Conservation (phyloP, 2,888 invertebrate species). For the Dicroscelio sp. region DNA sequence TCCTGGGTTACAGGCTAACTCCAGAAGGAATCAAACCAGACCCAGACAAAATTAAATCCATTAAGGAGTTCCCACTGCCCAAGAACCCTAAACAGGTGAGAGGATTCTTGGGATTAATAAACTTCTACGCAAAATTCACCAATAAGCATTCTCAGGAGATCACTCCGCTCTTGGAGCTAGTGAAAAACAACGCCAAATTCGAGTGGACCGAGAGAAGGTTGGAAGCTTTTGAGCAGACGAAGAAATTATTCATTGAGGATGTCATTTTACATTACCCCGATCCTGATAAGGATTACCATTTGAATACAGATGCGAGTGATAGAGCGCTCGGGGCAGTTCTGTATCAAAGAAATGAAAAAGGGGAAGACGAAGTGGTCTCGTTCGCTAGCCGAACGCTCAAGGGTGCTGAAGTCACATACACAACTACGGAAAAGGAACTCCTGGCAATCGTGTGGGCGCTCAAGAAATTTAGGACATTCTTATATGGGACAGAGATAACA, state of each 20-base stretch:
- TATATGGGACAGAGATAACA: conserved; percentile 77
- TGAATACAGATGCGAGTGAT: no score
- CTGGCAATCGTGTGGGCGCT: conserved; percentile 83
- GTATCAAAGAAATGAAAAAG: conserved; percentile 37
- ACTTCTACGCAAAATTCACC: neutral
- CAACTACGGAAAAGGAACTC: conserved; percentile 85
- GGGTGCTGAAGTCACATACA: no score
- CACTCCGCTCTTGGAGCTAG: conserved; percentile 44
- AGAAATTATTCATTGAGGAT: neutral
- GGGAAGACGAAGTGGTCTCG: conserved; percentile 63
- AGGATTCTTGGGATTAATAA: neutral
- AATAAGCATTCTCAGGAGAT: conserved; percentile 8
- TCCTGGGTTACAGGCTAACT: neutral
- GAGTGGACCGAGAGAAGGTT: neutral
- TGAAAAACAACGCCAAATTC: conserved; percentile 31
- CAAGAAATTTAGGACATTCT: conserved; percentile 84
- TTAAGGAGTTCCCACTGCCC: neutral
- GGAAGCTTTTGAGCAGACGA: neutral
- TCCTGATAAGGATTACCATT: neutral
- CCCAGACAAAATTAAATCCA: neutral
- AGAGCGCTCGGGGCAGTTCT: conserved; percentile 53
- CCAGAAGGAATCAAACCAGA: conserved; percentile 3
- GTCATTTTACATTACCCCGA: neutral
- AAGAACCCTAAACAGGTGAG: neutral
- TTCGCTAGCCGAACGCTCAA: conserved; percentile 83